Base-by-base conservation (phyloP, 2,797 vertebrate species). In the Microctenopoma stevenorrisi region DNA sequence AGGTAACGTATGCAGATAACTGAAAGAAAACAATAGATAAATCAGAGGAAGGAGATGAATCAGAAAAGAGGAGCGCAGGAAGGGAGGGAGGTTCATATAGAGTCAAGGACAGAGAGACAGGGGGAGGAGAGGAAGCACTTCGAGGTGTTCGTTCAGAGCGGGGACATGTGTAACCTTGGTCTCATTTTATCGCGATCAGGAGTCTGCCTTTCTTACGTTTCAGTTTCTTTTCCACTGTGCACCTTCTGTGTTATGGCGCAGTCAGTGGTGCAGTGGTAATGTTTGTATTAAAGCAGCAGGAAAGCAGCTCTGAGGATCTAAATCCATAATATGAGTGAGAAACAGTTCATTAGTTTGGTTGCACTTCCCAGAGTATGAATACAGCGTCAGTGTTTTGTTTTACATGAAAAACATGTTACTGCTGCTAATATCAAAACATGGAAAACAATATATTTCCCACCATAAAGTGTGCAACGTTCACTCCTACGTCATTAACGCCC, bases 361-460 rank as follows among this genome's bases (percentile, higher is more conserved):
- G 2, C 22, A 22, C 22, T 22, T 22, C 22, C 22, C 22, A 22
- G 22, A 22, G 22, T 22, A 22, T 22, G 22, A 22, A 22, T 22
- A 22, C 22, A 22, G 22, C 22, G 22, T 22, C 22, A 22, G 22
- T 22, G 22, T 22, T 22, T 49, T 72, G 3, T 69, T 15, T 53
- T 44, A 14, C 40, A 43, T 50, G 63, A 76, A 76, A 62, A 55
- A 38, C 35, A 33, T 42, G 43, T 66, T 57, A 53, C 56, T 63
- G 48, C 33, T 74, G 35, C n/a, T 38, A 42, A 65, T 63, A 69
- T 75, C 71, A 73, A 78, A 82, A 86, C 66, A 71, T 79, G 79
- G 83, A 88, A 88, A 84, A 79, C 42, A 82, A 79, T 47, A 43
- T 53, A 44, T 86, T 81, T 85, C 74, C 85, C 63, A 82, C 72